A percentile compares a stretch with the other conserved stretches of the same genome.
Evolutionary conservation across 2,888 invertebrate species (phyloP).

Genomic region (Hecatera dysodea): DNA sequence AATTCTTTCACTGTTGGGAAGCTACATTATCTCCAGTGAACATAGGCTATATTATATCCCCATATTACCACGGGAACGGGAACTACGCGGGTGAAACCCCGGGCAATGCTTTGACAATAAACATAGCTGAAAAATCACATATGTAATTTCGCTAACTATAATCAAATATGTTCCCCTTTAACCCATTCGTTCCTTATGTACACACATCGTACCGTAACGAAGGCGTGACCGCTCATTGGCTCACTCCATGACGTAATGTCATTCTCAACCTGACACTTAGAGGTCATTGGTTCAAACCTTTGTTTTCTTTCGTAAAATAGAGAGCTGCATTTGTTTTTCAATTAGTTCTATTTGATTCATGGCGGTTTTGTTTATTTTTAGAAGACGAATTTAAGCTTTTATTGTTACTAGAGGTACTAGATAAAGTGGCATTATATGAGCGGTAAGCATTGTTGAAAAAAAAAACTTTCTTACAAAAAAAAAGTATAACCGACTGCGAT

Average conservation of each 20-base stretch:
- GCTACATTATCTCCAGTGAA: no score
- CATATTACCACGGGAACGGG: no score
- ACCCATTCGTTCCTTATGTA: slow-evolving; percentile 17
- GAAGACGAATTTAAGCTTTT: neutral
- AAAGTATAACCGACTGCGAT: no score
- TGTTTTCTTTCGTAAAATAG: neutral
- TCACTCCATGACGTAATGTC: slow-evolving; percentile 41
- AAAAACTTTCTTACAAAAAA: no score
- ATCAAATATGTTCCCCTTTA: neutral
- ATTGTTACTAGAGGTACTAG: neutral
- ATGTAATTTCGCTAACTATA: neutral
- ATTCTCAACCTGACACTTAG: slow-evolving; percentile 25
- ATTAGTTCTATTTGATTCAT: neutral
- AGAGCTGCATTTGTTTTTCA: slow-evolving; percentile 11
- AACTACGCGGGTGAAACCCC: no score
- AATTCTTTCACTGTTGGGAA: no score
- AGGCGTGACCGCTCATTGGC: slow-evolving; percentile 43
- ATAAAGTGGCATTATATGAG: neutral
- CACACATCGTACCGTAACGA: slow-evolving; percentile 37
- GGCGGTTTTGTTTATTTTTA: neutral
- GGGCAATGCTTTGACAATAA: no score
- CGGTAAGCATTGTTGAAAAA: neutral
- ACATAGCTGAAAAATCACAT: neutral
- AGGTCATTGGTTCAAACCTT: slow-evolving; percentile 47
- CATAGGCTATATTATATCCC: no score